Percentiles rank a stretch among this genome's conserved stretches.
These are phyloP conservation scores for Hypomesus transpacificus DNA, from an alignment of 2,113 vertebrate genomes.

Conservation along the genomic window DNA sequence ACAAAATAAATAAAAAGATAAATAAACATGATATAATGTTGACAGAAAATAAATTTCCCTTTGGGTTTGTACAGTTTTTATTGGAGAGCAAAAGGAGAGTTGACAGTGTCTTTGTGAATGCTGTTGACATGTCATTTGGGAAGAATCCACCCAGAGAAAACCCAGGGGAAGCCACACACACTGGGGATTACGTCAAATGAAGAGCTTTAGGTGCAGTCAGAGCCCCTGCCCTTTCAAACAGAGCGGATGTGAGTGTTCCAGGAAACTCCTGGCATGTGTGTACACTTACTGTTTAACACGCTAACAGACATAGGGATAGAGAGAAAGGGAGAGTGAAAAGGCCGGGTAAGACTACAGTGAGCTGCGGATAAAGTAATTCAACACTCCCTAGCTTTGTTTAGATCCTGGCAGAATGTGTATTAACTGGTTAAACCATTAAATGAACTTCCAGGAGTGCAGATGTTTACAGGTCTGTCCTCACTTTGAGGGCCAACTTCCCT, in stretches of 20 bases:
- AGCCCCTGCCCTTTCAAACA: slow-evolving; percentile 12
- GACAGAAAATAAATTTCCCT: slow-evolving; percentile 59
- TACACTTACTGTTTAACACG: slow-evolving; percentile 37
- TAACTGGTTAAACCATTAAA: slow-evolving; percentile 41
- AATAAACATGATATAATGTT: slow-evolving; percentile 48
- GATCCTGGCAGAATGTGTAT: slow-evolving; percentile 44
- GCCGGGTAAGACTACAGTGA: not conserved
- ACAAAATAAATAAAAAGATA: slow-evolving; percentile 20
- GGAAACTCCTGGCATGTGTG: slow-evolving; percentile 17
- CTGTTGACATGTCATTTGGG: slow-evolving; percentile 42
- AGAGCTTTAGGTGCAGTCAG: slow-evolving; percentile 38
- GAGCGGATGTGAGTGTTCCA: slow-evolving; percentile 34
- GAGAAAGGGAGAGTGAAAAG: slow-evolving; percentile 35
- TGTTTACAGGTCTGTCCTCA: slow-evolving; percentile 32
- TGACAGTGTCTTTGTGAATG: slow-evolving; percentile 31
- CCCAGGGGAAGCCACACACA: slow-evolving; percentile 17
- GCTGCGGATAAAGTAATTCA: slow-evolving; percentile 35
- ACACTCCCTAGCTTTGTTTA: slow-evolving; percentile 42
- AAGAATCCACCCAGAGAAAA: slow-evolving; percentile 16
- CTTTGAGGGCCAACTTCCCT: not conserved
- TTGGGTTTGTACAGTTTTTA: slow-evolving; percentile 24
- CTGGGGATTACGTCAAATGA: slow-evolving; percentile 51
- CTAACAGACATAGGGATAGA: slow-evolving; percentile 36
- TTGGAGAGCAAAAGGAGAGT: slow-evolving; percentile 35
- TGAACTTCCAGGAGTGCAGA: slow-evolving; percentile 32